Evolutionary conservation across 2,113 vertebrate species (phyloP).

Genomic region (Chionomys nivalis): DNA sequence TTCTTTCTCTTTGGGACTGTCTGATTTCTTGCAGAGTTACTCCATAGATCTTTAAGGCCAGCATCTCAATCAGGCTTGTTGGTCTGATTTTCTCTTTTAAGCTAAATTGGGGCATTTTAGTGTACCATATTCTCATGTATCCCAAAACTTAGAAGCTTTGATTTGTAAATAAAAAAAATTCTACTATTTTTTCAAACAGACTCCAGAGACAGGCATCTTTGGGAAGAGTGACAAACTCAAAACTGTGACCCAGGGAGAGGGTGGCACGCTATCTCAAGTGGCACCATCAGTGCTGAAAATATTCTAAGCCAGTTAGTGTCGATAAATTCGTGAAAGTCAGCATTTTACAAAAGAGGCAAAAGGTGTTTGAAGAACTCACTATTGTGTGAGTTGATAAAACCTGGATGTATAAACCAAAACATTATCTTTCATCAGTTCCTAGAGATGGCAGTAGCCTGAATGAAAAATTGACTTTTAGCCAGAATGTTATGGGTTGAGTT

Average conservation of each 20-base stretch:
- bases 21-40: neutral
- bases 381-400: neutral
- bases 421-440: neutral
- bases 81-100: neutral
- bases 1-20: neutral
- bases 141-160: neutral
- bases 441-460: neutral
- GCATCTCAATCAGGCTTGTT: neutral
- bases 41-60: neutral
- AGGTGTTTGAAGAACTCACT: neutral
- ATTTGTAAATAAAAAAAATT: neutral
- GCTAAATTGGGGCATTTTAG: neutral
- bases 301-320: neutral
- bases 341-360: neutral
- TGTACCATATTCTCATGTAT: neutral
- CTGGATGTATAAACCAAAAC: neutral
- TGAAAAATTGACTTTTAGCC: slow-evolving; percentile 6
- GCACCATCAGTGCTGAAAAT: neutral
- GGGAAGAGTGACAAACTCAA: neutral
- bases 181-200: too few species aligned
- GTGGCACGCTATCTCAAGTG: neutral
- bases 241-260: neutral
- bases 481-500: neutral
- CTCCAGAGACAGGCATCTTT: neutral
- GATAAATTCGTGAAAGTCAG: neutral